Evolutionary conservation across 2,888 invertebrate species (phyloP), one percentile per base, ranked within the genome.

Genomic region (Alcis repandata): DNA sequence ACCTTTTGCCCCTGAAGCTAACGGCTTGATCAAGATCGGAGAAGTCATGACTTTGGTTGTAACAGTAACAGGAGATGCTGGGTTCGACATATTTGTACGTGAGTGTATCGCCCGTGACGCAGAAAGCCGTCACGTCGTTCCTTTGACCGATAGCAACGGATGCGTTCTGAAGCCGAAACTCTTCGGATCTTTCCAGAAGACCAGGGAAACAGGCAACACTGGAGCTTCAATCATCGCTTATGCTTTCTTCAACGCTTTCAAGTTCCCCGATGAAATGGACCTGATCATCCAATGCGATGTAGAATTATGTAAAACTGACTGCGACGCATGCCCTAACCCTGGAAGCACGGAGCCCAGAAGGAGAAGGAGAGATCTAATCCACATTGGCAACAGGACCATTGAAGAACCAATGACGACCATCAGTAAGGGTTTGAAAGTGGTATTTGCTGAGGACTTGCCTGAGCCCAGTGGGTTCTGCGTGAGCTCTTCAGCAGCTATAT

Each of bases 231-330:
- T 97, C 20, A 95, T 97, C 27, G 96, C 97, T 0, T 97, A 95
- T 76, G 96, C 97, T 0, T 96, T 94, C 93, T 97, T 97, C 89
- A 96, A 96, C 80, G 97, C 96, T 0, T 96, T 96, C 87, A 97
- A 97, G 86, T 97, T 97, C 92, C 97, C 97, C 0, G 97, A 97
- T 78, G 95, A 96, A 52, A 97, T 97, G 96, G 97, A 97, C 76
- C 89, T 97, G 53, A 95, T 96, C 73, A 95, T 97, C 64, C 97
- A 97, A 83, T 97, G 97, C 77, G 97, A 97, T 70, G 96, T 97
- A 0, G 97, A 97, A 79, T 88, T 97, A 0, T 97, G 97, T 80
- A 97, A 97, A 87, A 96, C 95, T 13, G 95, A 96, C 74, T 97
- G 97, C 78, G 96, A 96, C 63, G 94, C 95, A 33, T 97, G 97